Conservation (phyloP, 92 coral and sea anemone genomes). For the Porites cylindrica region DNA sequence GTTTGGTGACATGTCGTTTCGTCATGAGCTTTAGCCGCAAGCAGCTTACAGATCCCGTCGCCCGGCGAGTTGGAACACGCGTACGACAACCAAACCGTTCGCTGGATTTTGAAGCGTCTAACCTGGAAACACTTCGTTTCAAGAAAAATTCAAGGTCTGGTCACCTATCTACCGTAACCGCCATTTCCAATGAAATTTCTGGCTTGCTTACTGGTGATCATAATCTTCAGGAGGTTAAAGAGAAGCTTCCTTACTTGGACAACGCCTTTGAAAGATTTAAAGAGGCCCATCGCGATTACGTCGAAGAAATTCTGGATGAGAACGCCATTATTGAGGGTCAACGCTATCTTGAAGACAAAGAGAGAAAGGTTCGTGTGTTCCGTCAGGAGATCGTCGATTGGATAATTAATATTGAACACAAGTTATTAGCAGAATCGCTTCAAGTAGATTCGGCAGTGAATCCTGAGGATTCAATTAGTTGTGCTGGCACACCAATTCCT, state of each 20-base stretch:
- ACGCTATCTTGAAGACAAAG: too few species aligned
- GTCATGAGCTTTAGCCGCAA: too few species aligned
- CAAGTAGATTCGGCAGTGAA: slow-evolving; percentile 14
- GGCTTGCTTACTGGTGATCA: slow-evolving; percentile 6
- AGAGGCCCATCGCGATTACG: slow-evolving; percentile 16
- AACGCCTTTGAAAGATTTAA: not conserved
- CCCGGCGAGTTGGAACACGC: too few species aligned
- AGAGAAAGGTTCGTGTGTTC: not conserved
- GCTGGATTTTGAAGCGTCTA: too few species aligned
- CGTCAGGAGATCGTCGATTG: not conserved
- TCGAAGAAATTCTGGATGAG: not conserved
- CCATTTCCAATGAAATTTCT: too few species aligned
- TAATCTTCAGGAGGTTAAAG: slow-evolving; percentile 30
- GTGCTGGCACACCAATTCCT: not conserved
- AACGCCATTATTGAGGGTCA: not conserved
- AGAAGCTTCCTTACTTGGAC: not conserved
- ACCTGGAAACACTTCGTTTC: too few species aligned
- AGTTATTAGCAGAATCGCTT: slow-evolving; percentile 2
- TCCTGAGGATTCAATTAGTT: slow-evolving; percentile 11
- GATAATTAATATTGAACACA: not conserved
- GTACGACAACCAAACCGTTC: too few species aligned
- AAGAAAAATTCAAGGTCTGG: too few species aligned
- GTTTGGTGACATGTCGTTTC: too few species aligned
- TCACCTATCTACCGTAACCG: too few species aligned
- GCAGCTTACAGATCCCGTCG: too few species aligned